A percentile compares a stretch with the other conserved stretches of the same genome.
These are phyloP conservation scores for Podargus strigoides DNA, from an alignment of 2,797 vertebrate genomes.

Conservation along the genomic window DNA sequence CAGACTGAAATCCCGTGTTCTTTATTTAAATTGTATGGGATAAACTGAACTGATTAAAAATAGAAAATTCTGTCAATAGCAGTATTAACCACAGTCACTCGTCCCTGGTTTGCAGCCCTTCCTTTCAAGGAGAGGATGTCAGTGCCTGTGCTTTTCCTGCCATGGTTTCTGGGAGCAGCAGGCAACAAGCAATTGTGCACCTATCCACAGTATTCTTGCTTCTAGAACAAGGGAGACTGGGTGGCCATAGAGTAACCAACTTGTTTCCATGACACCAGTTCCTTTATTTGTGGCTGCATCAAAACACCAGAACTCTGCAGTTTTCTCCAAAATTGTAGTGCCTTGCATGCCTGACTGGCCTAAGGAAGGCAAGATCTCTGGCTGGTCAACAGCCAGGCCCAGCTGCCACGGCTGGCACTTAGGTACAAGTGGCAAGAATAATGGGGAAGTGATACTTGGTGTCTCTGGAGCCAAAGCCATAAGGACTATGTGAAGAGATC, in stretches of 20 bases:
- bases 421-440: accelerated
- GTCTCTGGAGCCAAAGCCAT: not conserved
- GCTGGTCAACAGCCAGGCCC: not conserved
- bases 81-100: not conserved
- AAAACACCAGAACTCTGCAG: too few relatives aligned
- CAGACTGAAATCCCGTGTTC: not conserved
- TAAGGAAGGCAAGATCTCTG: not conserved
- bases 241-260: not conserved
- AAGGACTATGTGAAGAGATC: not conserved
- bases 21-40: not conserved
- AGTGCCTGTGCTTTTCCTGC: not conserved
- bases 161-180: not conserved
- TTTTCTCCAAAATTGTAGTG: not conserved
- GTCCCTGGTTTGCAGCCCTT: not conserved
- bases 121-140: not conserved
- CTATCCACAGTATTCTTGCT: not conserved
- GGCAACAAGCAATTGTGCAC: not conserved
- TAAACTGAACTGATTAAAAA: not conserved
- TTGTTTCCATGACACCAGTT: not conserved
- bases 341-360: not conserved
- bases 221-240: not conserved
- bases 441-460: not conserved
- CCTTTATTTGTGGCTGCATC: not conserved
- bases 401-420: not conserved
- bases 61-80: not conserved